Percentiles rank a stretch among this genome's conserved stretches.
Conservation (phyloP, 2,888 invertebrate genomes). For the Ochropacha duplaris region DNA sequence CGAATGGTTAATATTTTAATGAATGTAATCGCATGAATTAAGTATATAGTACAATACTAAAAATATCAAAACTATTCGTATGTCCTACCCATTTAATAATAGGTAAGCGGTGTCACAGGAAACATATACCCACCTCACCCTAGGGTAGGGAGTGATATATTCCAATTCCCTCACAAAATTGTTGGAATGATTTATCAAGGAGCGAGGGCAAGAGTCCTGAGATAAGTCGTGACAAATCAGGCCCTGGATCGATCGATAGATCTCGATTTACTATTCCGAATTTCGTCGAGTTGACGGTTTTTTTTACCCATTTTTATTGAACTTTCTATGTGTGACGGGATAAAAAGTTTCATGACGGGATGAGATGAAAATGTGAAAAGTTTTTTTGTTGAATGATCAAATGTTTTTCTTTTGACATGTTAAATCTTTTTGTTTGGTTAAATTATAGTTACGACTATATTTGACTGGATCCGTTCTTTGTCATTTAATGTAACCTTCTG, state of each 20-base stretch:
- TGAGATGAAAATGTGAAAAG: slow-evolving; percentile 14
- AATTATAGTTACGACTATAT: background rate
- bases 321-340: slow-evolving; percentile 43
- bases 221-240: slow-evolving; percentile 62
- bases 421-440: slow-evolving; percentile 1
- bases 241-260: slow-evolving; percentile 37
- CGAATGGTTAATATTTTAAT: too few relatives aligned
- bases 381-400: background rate
- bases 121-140: slow-evolving; percentile 35
- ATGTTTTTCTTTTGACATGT: slow-evolving; percentile 2
- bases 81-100: slow-evolving; percentile 28
- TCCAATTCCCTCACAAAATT: slow-evolving; percentile 46
- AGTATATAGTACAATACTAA: background rate
- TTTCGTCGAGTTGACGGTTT: slow-evolving; percentile 27
- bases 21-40: too few relatives aligned
- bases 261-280: slow-evolving; percentile 35
- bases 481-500: too few relatives aligned
- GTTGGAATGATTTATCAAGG: slow-evolving; percentile 56
- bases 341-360: slow-evolving; percentile 39
- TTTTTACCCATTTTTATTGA: slow-evolving; percentile 31
- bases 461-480: background rate
- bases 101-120: slow-evolving; percentile 40
- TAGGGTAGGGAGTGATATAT: slow-evolving; percentile 39
- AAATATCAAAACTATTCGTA: slow-evolving; percentile 7
- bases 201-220: slow-evolving; percentile 38